Percentiles rank a stretch among this genome's conserved stretches.
phyloP scores from a whole-genome alignment of 2,888 invertebrate species.

The Sphaeridia pumilis region DNA sequence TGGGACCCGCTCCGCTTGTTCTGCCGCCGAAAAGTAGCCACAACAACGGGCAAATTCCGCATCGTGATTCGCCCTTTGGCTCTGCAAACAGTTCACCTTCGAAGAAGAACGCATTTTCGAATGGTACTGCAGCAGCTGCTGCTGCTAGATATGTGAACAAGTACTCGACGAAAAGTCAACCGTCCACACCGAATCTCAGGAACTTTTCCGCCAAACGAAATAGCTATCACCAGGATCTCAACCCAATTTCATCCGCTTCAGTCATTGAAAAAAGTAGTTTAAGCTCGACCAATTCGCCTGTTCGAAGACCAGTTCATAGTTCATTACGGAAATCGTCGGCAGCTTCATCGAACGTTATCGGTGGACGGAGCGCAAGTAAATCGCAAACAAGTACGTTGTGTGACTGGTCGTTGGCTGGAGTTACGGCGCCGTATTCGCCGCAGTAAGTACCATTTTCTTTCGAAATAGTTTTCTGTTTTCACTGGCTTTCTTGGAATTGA shows the following conservation, averaged over 20 bases:
- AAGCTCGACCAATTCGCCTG: no score
- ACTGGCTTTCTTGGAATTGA: no score
- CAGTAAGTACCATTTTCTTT: slow-evolving; percentile 11
- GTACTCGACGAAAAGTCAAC: background rate
- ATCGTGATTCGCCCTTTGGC: no score
- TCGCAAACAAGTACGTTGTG: slow-evolving; percentile 14
- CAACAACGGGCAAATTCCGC: background rate
- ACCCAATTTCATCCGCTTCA: no score
- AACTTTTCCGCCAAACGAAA: background rate
- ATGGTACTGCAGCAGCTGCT: no score
- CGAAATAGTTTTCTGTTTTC: background rate
- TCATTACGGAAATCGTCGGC: slow-evolving; percentile 8
- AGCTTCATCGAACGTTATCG: no score
- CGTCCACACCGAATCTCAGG: background rate
- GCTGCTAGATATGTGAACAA: background rate
- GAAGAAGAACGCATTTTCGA: background rate
- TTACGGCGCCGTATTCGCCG: slow-evolving; percentile 26
- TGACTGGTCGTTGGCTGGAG: slow-evolving; percentile 36
- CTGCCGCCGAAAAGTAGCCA: slow-evolving; percentile 15
- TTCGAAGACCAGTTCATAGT: background rate
- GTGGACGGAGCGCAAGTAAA: slow-evolving; percentile 2
- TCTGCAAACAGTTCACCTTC: background rate
- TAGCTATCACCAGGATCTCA: background rate
- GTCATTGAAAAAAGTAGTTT: no score
- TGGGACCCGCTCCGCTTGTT: slow-evolving; percentile 18